A percentile compares a stretch with the other conserved stretches of the same genome.
These are phyloP conservation scores for Sebastes trivittatus DNA, from an alignment of 2,797 vertebrate genomes.

Conservation along the genomic window DNA sequence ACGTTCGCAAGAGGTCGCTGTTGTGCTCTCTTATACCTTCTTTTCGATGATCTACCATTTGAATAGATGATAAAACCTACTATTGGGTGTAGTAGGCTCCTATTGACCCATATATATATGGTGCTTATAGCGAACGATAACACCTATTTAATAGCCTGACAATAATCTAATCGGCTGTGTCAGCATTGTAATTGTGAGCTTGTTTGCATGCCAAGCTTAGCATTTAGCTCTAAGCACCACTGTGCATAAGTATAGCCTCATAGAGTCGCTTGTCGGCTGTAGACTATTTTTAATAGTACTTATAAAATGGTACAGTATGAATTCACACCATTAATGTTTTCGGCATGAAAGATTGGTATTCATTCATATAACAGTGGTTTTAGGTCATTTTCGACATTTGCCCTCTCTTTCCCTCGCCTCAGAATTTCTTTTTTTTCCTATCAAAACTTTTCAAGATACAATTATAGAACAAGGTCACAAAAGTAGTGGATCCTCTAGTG, in stretches of 20 bases:
- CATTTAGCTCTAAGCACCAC: neutral
- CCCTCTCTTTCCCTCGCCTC: neutral
- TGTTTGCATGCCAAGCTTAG: neutral
- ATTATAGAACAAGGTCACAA: slow-evolving; percentile 23
- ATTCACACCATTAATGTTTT: neutral
- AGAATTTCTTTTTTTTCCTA: neutral
- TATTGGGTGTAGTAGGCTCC: no score
- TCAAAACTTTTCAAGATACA: slow-evolving; percentile 14
- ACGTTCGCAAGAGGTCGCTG: no score
- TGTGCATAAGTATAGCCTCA: neutral
- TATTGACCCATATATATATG: no score
- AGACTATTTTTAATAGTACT: neutral
- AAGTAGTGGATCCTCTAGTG: neutral
- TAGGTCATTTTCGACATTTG: neutral
- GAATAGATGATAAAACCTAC: no score
- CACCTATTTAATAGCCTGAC: no score
- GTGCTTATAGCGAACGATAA: no score
- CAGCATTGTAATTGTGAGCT: neutral
- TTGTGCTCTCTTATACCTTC: no score
- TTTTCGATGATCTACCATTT: no score
- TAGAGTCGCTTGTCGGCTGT: neutral
- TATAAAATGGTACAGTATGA: neutral
- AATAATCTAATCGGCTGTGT: no score
- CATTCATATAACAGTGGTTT: neutral
- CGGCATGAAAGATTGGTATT: neutral